Percentiles rank a stretch among this genome's conserved stretches.
Evolutionary conservation across 2,113 vertebrate species (phyloP).

Genomic region (Menidia beryllina): DNA sequence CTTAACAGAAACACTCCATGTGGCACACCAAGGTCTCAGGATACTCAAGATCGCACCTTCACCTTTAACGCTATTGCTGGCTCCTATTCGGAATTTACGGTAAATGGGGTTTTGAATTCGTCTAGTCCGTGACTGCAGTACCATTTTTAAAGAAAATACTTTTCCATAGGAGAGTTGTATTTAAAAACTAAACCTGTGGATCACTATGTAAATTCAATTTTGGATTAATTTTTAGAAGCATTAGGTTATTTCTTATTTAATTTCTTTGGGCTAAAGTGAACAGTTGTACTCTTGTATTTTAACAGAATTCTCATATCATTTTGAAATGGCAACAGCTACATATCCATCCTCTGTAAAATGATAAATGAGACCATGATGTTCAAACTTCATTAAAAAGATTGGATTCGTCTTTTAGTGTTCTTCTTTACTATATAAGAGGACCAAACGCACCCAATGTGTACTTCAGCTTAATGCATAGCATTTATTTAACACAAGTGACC

Average conservation of each 20-base stretch:
- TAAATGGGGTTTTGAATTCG: slow-evolving; percentile 83
- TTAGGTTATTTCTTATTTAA: too few species aligned
- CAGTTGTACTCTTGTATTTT: too few species aligned
- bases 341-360: background rate
- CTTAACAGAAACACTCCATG: slow-evolving; percentile 82
- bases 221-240: too few species aligned
- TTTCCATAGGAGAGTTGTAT: background rate
- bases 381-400: background rate
- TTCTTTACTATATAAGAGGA: background rate
- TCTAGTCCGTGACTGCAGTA: slow-evolving; percentile 21
- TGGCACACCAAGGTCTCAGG: slow-evolving; percentile 84
- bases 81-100: slow-evolving; percentile 96
- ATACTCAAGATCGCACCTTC: slow-evolving; percentile 86
- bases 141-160: background rate
- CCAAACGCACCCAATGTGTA: background rate
- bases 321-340: background rate
- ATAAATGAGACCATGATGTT: background rate
- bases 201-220: background rate
- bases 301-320: too few species aligned
- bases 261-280: too few species aligned
- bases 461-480: background rate
- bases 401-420: background rate
- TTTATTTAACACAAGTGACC: background rate
- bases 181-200: background rate
- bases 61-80: slow-evolving; percentile 90